Conservation (phyloP, 2,888 invertebrate species). For the Amaurobius ferox region DNA sequence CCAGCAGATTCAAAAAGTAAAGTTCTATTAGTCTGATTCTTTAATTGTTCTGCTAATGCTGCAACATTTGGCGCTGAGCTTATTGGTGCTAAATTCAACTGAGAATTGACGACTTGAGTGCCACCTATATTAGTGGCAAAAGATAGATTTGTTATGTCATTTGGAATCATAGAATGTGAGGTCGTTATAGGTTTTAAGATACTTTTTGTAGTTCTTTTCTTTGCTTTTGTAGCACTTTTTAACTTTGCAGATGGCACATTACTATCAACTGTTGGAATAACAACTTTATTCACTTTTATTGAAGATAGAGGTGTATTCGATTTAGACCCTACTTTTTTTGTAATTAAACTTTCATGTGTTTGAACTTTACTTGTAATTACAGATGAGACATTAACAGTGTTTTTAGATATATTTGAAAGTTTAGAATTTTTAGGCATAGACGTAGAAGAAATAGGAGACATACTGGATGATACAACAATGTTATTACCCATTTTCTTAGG, state of each 20-base stretch:
- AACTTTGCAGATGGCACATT: background rate
- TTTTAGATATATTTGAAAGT: too few relatives aligned
- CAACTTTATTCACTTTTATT: too few relatives aligned
- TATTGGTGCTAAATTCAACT: background rate
- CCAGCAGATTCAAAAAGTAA: slow-evolving; percentile 42
- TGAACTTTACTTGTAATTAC: too few relatives aligned
- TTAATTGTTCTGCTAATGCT: background rate
- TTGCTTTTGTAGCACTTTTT: background rate
- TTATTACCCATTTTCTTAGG: background rate
- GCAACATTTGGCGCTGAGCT: background rate
- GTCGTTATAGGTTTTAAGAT: background rate
- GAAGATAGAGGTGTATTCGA: too few relatives aligned
- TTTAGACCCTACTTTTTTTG: too few relatives aligned
- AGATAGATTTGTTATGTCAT: background rate
- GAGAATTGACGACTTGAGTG: background rate
- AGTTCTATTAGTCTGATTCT: slow-evolving; percentile 1
- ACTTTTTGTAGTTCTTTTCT: background rate
- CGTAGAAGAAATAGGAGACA: background rate
- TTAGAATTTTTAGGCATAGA: background rate
- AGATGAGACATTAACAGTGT: background rate
- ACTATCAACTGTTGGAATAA: too few relatives aligned
- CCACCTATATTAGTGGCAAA: background rate
- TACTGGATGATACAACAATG: background rate
- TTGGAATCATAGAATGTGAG: background rate
- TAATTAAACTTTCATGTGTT: too few relatives aligned